Evolutionary conservation across 2,113 vertebrate genomes (phyloP).

Genomic region (Myotis yumanensis): DNA sequence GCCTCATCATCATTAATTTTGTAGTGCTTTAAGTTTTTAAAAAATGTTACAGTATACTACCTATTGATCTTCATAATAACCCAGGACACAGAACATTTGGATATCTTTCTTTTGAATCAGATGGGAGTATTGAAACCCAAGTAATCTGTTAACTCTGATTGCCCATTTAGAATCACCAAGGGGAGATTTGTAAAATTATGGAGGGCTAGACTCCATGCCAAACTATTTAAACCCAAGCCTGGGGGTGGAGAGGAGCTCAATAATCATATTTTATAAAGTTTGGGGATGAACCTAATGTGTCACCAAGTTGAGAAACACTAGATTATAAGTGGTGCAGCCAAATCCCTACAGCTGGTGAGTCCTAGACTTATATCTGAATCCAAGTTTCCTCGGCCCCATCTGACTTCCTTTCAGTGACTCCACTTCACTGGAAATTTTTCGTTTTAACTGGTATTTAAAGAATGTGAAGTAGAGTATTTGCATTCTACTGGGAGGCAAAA

Average conservation of each 20-base stretch:
- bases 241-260: not conserved
- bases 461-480: not conserved
- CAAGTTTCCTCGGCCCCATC: not conserved
- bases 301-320: not conserved
- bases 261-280: not conserved
- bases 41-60: not conserved
- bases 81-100: not conserved
- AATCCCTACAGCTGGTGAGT: not conserved
- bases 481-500: not conserved
- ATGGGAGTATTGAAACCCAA: not conserved
- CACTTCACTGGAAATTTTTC: not conserved
- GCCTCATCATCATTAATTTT: constrained; percentile 11
- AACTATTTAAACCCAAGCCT: not conserved
- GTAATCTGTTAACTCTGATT: not conserved
- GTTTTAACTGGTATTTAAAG: constrained; percentile 47
- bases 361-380: not conserved
- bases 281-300: constrained; percentile 12
- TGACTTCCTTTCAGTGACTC: not conserved
- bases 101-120: not conserved
- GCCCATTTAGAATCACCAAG: not conserved
- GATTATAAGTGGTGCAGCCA: not conserved
- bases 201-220: not conserved
- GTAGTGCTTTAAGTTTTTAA: not conserved
- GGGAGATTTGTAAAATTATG: not conserved
- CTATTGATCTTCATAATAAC: not conserved